phyloP scores from a whole-genome alignment of 2,888 invertebrate genomes.

The Carabus problematicus region DNA sequence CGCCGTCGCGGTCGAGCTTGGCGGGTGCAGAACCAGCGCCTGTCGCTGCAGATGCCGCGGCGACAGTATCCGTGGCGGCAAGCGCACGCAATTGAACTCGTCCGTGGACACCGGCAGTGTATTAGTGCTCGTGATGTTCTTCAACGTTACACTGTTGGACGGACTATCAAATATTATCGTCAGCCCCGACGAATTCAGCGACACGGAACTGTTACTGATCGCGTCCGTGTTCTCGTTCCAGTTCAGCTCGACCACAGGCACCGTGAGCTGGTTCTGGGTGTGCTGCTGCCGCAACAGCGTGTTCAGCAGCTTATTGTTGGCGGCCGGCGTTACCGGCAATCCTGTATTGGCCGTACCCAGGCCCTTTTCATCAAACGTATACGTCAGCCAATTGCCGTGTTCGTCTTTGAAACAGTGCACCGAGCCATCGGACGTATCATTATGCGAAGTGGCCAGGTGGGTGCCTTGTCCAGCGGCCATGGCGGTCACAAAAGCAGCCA shows the following conservation, averaged over 20 bases:
- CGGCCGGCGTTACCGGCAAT: constrained; percentile 47
- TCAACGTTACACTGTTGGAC: constrained; percentile 47
- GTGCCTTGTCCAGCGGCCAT: constrained; percentile 60
- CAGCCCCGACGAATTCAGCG: constrained; percentile 58
- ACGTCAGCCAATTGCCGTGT: constrained; percentile 85
- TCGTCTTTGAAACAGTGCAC: constrained; percentile 88
- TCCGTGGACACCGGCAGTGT: constrained; percentile 20
- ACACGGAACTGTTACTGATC: constrained; percentile 61
- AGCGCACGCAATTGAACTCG: constrained; percentile 26
- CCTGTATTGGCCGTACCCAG: constrained; percentile 57
- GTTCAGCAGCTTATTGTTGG: constrained; percentile 55
- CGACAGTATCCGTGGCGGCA: constrained; percentile 26
- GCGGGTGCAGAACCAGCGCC: constrained; percentile 31
- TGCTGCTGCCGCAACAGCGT: constrained; percentile 54
- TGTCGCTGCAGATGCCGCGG: constrained; percentile 50
- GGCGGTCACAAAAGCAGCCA: constrained; percentile 57
- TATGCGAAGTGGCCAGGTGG: constrained; percentile 80
- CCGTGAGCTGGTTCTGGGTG: constrained; percentile 43
- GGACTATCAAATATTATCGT: constrained; percentile 58
- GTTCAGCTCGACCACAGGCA: constrained; percentile 37
- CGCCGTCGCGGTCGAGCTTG: not conserved
- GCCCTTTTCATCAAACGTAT: constrained; percentile 84
- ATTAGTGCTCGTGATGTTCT: constrained; percentile 28
- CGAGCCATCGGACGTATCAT: constrained; percentile 83
- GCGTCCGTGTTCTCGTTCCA: constrained; percentile 59